phyloP scores from a whole-genome alignment of 2,888 invertebrate species.

The Agrotis segetum region DNA sequence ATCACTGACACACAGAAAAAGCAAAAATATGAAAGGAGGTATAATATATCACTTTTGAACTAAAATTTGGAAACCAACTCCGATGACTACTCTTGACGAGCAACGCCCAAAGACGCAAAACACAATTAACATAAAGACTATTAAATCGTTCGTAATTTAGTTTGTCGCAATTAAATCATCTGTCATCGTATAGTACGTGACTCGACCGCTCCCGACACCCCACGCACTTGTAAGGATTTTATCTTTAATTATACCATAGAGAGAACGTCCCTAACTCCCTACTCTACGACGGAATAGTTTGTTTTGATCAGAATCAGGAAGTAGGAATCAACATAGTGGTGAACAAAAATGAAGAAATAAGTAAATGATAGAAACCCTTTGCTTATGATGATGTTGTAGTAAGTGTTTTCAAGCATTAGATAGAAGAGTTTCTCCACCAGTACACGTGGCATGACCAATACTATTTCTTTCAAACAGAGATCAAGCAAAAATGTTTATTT shows the following conservation, averaged over 20 bases:
- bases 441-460: too few relatives aligned
- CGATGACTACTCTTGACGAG: neutral
- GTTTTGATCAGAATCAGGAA: neutral
- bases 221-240: constrained; percentile 32
- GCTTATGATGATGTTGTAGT: too few relatives aligned
- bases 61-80: too few relatives aligned
- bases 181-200: constrained; percentile 35
- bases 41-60: too few relatives aligned
- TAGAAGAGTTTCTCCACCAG: too few relatives aligned
- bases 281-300: neutral
- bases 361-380: neutral
- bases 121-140: neutral
- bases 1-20: too few relatives aligned
- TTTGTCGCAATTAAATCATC: constrained; percentile 33
- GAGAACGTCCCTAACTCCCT: too few relatives aligned
- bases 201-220: constrained; percentile 10
- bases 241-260: constrained; percentile 37
- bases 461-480: too few relatives aligned
- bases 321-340: neutral
- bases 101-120: neutral
- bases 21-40: too few relatives aligned
- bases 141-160: constrained; percentile 1
- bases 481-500: too few relatives aligned
- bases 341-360: neutral
- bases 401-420: too few relatives aligned